Base-by-base conservation (phyloP, 2,797 vertebrate genomes). In the Enteromius trimaculatus region DNA sequence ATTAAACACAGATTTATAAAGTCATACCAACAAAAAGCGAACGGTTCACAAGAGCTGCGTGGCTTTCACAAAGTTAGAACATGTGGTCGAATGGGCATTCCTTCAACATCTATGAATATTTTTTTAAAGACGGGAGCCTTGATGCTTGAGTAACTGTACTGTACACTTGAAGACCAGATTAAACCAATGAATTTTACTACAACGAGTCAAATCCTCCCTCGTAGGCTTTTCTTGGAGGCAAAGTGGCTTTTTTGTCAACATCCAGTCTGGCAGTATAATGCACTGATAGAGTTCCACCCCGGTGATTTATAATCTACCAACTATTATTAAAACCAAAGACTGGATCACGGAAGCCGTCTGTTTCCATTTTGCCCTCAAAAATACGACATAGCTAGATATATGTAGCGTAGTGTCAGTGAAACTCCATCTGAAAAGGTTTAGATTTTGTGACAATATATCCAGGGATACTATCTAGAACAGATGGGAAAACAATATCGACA, bases 171-270 rank as follows among this genome's bases (percentile, higher is more conserved):
- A 87, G 87, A 87, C 86, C 75, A 14, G 76, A 84, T 86, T 83
- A 81, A 80, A 85, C 82, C 68, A 31, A 47, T 14, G 78, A 39
- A 58, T 86, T 77, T 76, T 47, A 88, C 60, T 9, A 23, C 39
- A n/a, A 34, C 71, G 17, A 77, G 77, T 51, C 37, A 69, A 79
- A 69, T 76, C 84, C 53, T 80, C 49, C 51, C 68, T 86, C 44
- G 1, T 21, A 3, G 42, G n/a, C 34, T 80, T 86, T 91, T 90
- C 87, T 84, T 81, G 70, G 80, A 87, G 86, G 75, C 90, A 90
- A 93, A 93, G 91, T 93, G 90, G 90, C 89, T 93, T 92, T 92
- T 90, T 90, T 93, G 91, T 94, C 93, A 94, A 94, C 93, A 94
- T 85, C 88, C 87, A 85, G 91, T 92, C 91, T 90, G 83, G 86